Percentiles rank a stretch among this genome's conserved stretches.
Evolutionary conservation across 2,888 invertebrate species (phyloP).

Genomic region (Chloroclysta siterata): DNA sequence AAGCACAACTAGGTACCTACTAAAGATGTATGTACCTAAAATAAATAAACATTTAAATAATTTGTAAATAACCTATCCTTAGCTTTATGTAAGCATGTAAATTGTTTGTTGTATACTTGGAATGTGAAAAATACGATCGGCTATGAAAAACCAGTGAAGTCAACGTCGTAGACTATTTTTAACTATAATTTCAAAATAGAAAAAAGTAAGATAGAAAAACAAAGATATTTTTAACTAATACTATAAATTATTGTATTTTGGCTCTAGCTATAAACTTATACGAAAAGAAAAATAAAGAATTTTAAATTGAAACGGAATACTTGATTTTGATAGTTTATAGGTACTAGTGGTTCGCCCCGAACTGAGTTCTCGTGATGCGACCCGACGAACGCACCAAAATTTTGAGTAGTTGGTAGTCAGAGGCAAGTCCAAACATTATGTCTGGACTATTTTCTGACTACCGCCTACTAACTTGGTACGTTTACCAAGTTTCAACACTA

Average conservation of each 20-base stretch:
- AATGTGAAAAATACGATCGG: constrained; percentile 1
- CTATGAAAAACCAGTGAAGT: constrained; percentile 1
- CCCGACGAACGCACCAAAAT: too few relatives aligned
- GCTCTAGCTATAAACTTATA: constrained; percentile 55
- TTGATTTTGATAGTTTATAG: constrained; percentile 14
- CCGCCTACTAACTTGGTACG: too few relatives aligned
- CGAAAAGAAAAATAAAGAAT: constrained; percentile 51
- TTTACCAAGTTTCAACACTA: too few relatives aligned
- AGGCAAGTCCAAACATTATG: too few relatives aligned
- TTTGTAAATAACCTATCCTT: constrained; percentile 15
- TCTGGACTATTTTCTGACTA: too few relatives aligned
- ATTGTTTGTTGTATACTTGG: not conserved
- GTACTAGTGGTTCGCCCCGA: too few relatives aligned
- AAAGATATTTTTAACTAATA: constrained; percentile 28
- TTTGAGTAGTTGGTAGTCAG: too few relatives aligned
- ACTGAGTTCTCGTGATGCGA: too few relatives aligned
- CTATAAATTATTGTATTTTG: constrained; percentile 39
- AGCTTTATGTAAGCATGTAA: not conserved
- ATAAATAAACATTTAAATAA: constrained; percentile 1
- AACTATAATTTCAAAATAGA: constrained; percentile 6
- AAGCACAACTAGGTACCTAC: constrained; percentile 15
- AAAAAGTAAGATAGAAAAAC: constrained; percentile 25
- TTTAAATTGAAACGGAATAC: constrained; percentile 40
- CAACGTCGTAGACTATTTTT: not conserved
- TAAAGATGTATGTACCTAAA: not conserved